phyloP scores from a whole-genome alignment of 2,113 vertebrate genomes.

The Apteryx owenii region DNA sequence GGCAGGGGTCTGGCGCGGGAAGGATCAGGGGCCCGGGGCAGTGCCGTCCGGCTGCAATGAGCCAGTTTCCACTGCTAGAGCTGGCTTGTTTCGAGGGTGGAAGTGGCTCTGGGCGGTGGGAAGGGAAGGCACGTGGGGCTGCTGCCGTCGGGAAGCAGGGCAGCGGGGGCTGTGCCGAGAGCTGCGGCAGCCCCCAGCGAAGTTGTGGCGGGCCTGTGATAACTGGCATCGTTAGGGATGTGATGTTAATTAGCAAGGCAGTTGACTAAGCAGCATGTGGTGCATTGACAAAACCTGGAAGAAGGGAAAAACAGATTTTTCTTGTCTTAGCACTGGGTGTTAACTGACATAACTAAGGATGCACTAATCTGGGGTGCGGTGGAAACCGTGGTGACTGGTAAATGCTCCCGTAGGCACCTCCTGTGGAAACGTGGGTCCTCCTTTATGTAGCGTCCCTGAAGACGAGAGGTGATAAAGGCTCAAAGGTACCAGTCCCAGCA shows the following conservation, averaged over 20 bases:
- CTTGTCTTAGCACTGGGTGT: background rate
- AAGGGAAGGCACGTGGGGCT: background rate
- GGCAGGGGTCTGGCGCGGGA: too few relatives aligned
- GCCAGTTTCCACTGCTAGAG: background rate
- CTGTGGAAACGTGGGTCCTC: background rate
- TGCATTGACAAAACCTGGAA: background rate
- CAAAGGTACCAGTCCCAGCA: fast-evolving
- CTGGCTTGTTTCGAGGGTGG: background rate
- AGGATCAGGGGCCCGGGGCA: fast-evolving
- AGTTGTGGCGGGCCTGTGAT: fast-evolving
- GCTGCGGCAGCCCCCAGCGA: background rate
- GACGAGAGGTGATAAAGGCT: background rate
- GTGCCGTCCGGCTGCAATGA: background rate
- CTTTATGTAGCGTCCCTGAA: background rate
- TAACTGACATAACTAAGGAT: background rate
- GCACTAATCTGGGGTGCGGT: background rate
- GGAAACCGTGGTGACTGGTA: background rate
- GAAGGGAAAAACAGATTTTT: background rate
- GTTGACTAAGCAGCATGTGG: too few relatives aligned
- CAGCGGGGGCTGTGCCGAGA: fast-evolving
- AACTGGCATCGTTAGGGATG: too few relatives aligned
- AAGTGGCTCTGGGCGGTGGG: background rate
- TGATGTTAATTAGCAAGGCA: background rate
- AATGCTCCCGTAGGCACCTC: background rate
- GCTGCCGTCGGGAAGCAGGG: background rate